Evolutionary conservation across 1,140 invertebrate genomes (phyloP).

Genomic region (Drosophila simulans): DNA sequence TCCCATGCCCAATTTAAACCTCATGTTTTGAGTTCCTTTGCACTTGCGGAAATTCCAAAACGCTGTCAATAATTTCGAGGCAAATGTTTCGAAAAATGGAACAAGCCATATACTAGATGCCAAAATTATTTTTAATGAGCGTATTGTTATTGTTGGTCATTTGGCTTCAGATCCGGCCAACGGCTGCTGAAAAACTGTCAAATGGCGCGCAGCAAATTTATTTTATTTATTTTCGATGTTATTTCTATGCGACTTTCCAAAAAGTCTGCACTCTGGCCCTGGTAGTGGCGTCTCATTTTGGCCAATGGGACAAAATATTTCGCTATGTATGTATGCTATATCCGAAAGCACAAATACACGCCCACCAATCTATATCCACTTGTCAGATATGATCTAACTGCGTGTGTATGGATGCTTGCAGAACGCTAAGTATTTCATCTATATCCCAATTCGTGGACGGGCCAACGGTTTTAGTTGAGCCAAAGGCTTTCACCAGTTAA

Average conservation of each 20-base stretch:
- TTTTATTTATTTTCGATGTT: slow-evolving; percentile 81
- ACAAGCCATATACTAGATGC: slow-evolving; percentile 28
- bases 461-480: slow-evolving; percentile 72
- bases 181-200: slow-evolving; percentile 77
- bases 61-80: slow-evolving; percentile 30
- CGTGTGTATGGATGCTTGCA: slow-evolving; percentile 46
- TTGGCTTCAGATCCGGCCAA: slow-evolving; percentile 33
- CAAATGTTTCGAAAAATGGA: slow-evolving; percentile 29
- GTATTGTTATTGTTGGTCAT: slow-evolving; percentile 33
- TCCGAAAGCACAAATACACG: slow-evolving; percentile 22
- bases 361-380: slow-evolving; percentile 39
- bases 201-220: slow-evolving; percentile 60
- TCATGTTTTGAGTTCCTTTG: slow-evolving; percentile 5
- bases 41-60: slow-evolving; percentile 31
- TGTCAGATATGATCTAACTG: slow-evolving; percentile 36
- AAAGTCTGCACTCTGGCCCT: slow-evolving; percentile 51
- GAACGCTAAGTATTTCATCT: slow-evolving; percentile 46
- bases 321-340: slow-evolving; percentile 28
- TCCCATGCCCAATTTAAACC: background rate
- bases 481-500: slow-evolving; percentile 76
- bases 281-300: slow-evolving; percentile 60
- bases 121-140: slow-evolving; percentile 46
- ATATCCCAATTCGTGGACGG: slow-evolving; percentile 48
- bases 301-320: slow-evolving; percentile 42
- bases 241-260: slow-evolving; percentile 64